Evolutionary conservation across 1,140 invertebrate species (phyloP), one percentile per base, ranked within the genome.

Genomic region (Nilaparvata lugens): DNA sequence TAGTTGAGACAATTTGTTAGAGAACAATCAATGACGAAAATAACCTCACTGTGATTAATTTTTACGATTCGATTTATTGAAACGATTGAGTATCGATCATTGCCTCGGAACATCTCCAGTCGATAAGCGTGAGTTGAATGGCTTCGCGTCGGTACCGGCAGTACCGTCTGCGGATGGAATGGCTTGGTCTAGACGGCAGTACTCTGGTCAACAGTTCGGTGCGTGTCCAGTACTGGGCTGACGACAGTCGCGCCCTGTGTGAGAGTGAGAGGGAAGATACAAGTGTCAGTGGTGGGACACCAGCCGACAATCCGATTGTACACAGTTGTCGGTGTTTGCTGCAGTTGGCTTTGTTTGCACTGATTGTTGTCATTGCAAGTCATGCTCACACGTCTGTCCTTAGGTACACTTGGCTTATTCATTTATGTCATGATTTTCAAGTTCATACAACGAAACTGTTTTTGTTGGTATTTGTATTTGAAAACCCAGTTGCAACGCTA

Each of bases 231-330:
- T 48, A 23, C 16, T 61, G 57, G 48, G 18, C 61, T 0, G 51
- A 19, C 4, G 64, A 62, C 14, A 65, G 64, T 53, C 55, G 64
- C 7, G 64, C 64, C n/a, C 40, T 65, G 1, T 65, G 64, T 38
- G 64, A 65, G 31, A 31, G 31, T 35, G 31, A 35, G 7, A 35
- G 31, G 7, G 31, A 35, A n/a, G n/a, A n/a, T n/a, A n/a, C n/a
- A n/a, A n/a, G n/a, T n/a, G n/a, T n/a, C n/a, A n/a, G n/a, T n/a
- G n/a, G n/a, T n/a, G 7, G 31, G 38, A 42, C 16, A 23, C 9
- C 6, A 4, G 31, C 52, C 14, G 54, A 56, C 4, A 3, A 24
- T 7, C 6, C 56, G 2, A 35, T 35, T 1, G 35, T 9, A 19
- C 56, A 58, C 56, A 45, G 56, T 25, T 21, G 35, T 3, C 35